Evolutionary conservation across 2,113 vertebrate genomes (phyloP).

Genomic region (Pelmatolapia mariae): DNA sequence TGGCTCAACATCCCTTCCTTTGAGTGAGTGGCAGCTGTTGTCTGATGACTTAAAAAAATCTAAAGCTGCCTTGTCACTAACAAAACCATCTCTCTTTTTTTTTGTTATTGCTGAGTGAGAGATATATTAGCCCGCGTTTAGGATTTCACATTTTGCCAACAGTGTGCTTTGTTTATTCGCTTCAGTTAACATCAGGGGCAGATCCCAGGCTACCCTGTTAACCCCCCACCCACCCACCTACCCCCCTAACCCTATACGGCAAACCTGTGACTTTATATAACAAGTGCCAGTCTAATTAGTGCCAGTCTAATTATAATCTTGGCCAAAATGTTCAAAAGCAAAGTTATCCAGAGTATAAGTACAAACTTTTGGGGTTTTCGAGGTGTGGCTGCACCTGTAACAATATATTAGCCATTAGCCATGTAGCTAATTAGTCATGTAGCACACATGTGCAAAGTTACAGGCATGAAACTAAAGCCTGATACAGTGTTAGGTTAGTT

Average conservation of each 20-base stretch:
- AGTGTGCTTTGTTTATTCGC: not conserved
- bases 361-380: not conserved
- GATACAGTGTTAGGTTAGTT: not conserved
- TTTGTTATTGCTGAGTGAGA: not conserved
- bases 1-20: not conserved
- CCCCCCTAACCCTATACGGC: not conserved
- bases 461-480: not conserved
- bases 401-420: not conserved
- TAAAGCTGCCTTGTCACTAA: not conserved
- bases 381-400: not conserved
- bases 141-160: not conserved
- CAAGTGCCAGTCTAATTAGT: not conserved
- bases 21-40: not conserved
- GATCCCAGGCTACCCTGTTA: not conserved
- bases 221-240: fast-evolving
- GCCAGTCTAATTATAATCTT: not conserved
- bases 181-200: not conserved
- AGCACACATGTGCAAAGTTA: not conserved
- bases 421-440: not conserved
- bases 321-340: not conserved
- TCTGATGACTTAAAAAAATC: not conserved
- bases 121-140: not conserved
- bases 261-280: not conserved
- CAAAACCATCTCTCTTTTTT: not conserved
- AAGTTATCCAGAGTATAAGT: not conserved